phyloP scores from a whole-genome alignment of 2,113 vertebrate species.

The Herpetotheres cachinnans region DNA sequence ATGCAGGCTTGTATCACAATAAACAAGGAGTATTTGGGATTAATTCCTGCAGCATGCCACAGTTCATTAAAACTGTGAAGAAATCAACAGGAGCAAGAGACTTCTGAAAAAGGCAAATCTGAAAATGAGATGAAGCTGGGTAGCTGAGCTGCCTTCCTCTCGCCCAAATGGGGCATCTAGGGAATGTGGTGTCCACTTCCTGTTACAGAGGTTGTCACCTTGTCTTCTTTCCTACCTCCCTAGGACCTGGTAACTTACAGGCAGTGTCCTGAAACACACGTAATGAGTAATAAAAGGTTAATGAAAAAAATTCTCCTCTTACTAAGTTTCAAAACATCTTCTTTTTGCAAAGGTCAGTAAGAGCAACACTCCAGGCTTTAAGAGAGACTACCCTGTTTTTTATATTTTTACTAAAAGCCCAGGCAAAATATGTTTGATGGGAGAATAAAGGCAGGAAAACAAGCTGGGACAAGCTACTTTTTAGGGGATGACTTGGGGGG shows the following conservation, averaged over 20 bases:
- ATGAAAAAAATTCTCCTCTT: not conserved
- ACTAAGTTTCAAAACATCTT: not conserved
- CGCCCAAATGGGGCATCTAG: not conserved
- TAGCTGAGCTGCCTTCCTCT: not conserved
- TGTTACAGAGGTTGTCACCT: not conserved
- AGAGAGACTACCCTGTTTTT: not conserved
- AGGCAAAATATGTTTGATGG: not conserved
- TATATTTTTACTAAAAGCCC: not conserved
- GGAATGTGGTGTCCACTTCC: not conserved
- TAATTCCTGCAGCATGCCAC: not conserved
- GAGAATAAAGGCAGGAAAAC: not conserved
- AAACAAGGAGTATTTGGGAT: not conserved
- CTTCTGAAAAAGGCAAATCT: not conserved
- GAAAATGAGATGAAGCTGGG: not conserved
- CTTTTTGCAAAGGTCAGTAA: not conserved
- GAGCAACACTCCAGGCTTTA: not conserved
- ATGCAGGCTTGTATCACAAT: not conserved
- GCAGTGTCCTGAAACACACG: not conserved
- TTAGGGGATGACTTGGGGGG: not conserved
- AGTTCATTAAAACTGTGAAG: not conserved
- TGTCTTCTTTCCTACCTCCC: not conserved
- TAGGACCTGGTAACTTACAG: not conserved
- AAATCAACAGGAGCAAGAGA: not conserved
- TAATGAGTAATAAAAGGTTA: not conserved
- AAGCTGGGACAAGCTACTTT: not conserved